A percentile compares a stretch with the other conserved stretches of the same genome.
These are phyloP conservation scores for Tetragnatha montana DNA, from an alignment of 2,888 invertebrate species.

Conservation along the genomic window DNA sequence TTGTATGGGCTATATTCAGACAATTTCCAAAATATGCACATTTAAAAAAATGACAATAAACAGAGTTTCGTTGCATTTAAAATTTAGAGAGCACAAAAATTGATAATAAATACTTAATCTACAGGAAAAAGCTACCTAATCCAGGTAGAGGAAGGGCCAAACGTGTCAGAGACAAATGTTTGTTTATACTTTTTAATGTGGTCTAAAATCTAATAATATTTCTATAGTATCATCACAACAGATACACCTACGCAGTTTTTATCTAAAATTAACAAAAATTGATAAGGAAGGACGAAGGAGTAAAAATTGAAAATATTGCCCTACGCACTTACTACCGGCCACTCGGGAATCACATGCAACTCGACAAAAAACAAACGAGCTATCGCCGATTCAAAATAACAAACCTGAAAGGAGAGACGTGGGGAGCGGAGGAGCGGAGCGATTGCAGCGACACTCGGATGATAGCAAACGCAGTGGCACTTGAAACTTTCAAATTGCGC, in stretches of 20 bases:
- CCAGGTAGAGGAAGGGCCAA: too few species aligned
- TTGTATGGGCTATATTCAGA: too few species aligned
- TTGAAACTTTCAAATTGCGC: background rate
- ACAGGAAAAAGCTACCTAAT: too few species aligned
- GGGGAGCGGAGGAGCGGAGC: background rate
- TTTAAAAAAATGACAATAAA: too few species aligned
- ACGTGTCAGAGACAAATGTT: too few species aligned
- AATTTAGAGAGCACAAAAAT: too few species aligned
- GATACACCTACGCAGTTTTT: background rate
- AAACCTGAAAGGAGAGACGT: background rate
- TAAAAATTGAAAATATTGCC: constrained; percentile 3
- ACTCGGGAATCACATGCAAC: constrained; percentile 39
- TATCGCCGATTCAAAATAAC: background rate
- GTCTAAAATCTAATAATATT: too few species aligned
- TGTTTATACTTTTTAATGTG: too few species aligned
- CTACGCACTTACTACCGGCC: constrained; percentile 21
- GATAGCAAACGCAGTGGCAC: background rate
- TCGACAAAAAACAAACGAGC: background rate
- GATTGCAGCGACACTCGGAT: background rate
- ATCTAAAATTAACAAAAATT: background rate
- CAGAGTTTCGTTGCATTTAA: too few species aligned
- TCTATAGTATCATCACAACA: too few species aligned
- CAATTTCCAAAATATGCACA: too few species aligned
- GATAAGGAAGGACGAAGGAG: background rate
- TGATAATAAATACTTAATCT: too few species aligned